phyloP scores from a whole-genome alignment of 2,113 vertebrate species.

The western clawed frog (Xenopus tropicalis) region DNA sequence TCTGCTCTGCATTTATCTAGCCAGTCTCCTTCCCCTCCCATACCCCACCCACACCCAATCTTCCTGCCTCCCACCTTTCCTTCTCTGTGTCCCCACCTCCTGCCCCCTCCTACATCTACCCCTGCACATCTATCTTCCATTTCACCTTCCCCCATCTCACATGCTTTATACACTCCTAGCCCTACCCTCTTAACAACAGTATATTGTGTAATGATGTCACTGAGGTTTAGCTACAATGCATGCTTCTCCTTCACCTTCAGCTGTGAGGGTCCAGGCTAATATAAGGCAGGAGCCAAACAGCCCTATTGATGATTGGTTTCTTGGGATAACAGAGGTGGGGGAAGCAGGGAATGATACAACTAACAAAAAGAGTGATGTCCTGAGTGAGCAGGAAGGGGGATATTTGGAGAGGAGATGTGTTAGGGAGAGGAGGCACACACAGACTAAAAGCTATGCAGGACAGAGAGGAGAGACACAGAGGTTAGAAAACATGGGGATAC shows the following conservation, averaged over 20 bases:
- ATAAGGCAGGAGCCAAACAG: not conserved
- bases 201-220: constrained; percentile 26
- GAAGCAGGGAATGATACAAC: not conserved
- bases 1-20: too few relatives aligned
- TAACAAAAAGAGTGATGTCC: not conserved
- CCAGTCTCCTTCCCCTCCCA: not conserved
- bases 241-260: constrained; percentile 25
- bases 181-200: constrained; percentile 1
- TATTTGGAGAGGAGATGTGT: not conserved
- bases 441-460: not conserved
- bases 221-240: constrained; percentile 14
- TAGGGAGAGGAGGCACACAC: not conserved
- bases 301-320: constrained; percentile 4
- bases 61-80: not conserved
- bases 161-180: not conserved
- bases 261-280: constrained; percentile 6
- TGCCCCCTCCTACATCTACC: not conserved
- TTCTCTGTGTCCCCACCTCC: constrained; percentile 6
- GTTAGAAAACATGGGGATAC: not conserved
- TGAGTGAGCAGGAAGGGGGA: not conserved
- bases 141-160: not conserved
- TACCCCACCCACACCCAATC: not conserved
- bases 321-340: not conserved
- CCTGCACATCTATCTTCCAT: not conserved
- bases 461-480: not conserved